Base-by-base conservation (phyloP, 2,797 vertebrate species). In the Scarus forsteni region DNA sequence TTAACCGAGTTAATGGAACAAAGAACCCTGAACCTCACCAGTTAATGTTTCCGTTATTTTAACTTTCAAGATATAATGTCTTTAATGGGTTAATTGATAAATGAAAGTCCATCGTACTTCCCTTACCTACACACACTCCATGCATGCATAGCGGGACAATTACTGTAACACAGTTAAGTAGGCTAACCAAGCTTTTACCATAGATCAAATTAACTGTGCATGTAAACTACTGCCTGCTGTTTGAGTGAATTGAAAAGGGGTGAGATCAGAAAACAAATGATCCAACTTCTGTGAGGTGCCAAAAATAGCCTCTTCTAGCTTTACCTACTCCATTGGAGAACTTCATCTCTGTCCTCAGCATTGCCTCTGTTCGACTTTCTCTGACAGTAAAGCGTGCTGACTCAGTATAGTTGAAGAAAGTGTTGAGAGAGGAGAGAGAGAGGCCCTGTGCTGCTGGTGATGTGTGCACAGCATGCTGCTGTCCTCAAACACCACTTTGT, bases 381-480 rank as follows among this genome's bases (percentile, higher is more conserved):
- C 53, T 50, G 50, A 50, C 27, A 10, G 53, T 19, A 49, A 43
- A 35, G 27, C 16, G 38, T 50, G 2, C 40, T 45, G 53, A 34
- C 44, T 36, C 51, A 18, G 50, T 40, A 35, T 39, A 64, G 18
- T 46, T 40, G 44, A 44, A 9, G 35, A 10, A 0, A 1, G 66
- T 43, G 49, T 42, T 63, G 42, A 62, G 62, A 73, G 2, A 60
- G 54, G 57, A 67, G 62, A 73, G 2, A 60, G 54, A 54, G 67
- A 9, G 65, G 38, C 58, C 73, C 49, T 49, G 69, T 46, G 74
- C 79, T 78, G 73, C 69, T 70, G 67, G 15, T 70, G 11, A 40
- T 49, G 52, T 72, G 58, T 75, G 44, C 65, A 54, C 72, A 79
- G 88, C 88, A 90, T 87, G 85, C 69, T 62, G 81, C 69, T 80